Conservation (phyloP, 2,797 vertebrate species). For the Carapus acus region DNA sequence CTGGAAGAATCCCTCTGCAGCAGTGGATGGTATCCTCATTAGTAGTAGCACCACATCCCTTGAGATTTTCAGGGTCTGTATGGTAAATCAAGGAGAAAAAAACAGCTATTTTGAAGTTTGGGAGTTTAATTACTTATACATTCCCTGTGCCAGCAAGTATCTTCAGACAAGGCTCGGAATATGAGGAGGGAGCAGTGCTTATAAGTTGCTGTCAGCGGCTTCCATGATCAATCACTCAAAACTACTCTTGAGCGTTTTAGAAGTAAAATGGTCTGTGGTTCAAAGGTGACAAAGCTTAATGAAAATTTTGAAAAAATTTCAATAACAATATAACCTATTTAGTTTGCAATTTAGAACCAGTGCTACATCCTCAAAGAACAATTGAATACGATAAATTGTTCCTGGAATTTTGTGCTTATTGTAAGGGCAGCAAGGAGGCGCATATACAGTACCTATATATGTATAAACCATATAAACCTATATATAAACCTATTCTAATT, state of each 20-base stretch:
- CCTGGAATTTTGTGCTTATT: no score
- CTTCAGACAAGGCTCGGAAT: slow-evolving; percentile 13
- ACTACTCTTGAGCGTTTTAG: background rate
- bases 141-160: slow-evolving; percentile 1
- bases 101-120: no score
- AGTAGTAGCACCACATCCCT: background rate
- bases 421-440: no score
- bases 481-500: no score
- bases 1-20: no score
- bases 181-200: slow-evolving; percentile 4
- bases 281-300: slow-evolving; percentile 1
- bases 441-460: no score
- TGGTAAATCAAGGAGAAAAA: background rate
- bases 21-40: background rate
- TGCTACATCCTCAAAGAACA: slow-evolving; percentile 21
- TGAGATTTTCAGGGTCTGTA: background rate
- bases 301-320: slow-evolving; percentile 33
- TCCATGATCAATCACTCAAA: slow-evolving; percentile 16
- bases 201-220: slow-evolving; percentile 4
- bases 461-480: no score
- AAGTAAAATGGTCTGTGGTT: no score
- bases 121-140: no score
- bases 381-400: no score
- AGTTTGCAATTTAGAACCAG: slow-evolving; percentile 33
- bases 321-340: slow-evolving; percentile 36